Evolutionary conservation across 1,140 invertebrate species (phyloP).

Genomic region (Pogonomyrmex californicus): DNA sequence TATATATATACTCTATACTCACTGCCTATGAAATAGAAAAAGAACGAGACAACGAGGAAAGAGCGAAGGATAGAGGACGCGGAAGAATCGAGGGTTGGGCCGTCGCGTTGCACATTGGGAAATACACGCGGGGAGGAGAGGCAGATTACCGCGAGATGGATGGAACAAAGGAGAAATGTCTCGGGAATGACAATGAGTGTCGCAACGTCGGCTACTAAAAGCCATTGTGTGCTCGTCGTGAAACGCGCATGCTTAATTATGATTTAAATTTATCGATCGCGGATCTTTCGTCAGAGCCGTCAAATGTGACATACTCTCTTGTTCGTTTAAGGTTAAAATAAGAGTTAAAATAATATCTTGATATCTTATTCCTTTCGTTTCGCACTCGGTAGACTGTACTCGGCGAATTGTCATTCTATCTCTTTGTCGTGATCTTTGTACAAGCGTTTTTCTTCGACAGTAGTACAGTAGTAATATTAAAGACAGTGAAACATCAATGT

Average conservation of each 20-base stretch:
- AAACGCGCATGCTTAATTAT: slow-evolving; percentile 58
- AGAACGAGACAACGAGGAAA: slow-evolving; percentile 27
- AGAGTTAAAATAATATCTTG: slow-evolving; percentile 35
- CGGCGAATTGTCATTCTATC: neutral
- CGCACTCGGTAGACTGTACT: neutral
- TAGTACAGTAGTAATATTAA: neutral
- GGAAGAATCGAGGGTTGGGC: slow-evolving; percentile 73
- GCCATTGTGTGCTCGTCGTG: slow-evolving; percentile 72
- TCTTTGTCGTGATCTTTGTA: neutral
- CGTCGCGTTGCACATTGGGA: slow-evolving; percentile 67
- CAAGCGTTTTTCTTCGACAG: neutral
- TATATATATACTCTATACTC: neutral
- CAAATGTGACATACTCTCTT: neutral
- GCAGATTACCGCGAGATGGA: slow-evolving; percentile 68
- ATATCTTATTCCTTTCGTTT: neutral
- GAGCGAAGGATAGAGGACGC: slow-evolving; percentile 14
- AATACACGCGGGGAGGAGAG: slow-evolving; percentile 63
- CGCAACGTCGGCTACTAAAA: slow-evolving; percentile 53
- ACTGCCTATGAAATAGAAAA: slow-evolving; percentile 44
- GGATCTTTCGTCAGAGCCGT: slow-evolving; percentile 44
- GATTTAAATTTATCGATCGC: slow-evolving; percentile 65
- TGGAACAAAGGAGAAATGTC: slow-evolving; percentile 76
- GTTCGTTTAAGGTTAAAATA: neutral
- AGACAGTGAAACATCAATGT: neutral
- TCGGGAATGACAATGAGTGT: slow-evolving; percentile 71